Base-by-base conservation (phyloP, 2,888 invertebrate genomes). In the Chloroclystis v-ata region DNA sequence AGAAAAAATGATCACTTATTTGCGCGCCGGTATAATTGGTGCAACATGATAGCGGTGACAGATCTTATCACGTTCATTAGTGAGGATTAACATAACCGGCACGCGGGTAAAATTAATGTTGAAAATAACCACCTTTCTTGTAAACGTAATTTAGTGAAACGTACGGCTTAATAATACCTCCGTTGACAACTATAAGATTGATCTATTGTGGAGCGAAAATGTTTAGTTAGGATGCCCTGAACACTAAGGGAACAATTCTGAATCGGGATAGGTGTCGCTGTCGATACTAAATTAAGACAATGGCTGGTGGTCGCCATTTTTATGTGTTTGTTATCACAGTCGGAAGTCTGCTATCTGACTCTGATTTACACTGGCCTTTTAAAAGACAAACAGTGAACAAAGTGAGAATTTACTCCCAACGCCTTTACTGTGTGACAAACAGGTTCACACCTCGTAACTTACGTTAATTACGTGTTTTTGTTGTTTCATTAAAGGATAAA, bases 251-350 rank as follows among this genome's bases (percentile, higher is more conserved):
- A 47, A 28, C 49, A 49, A 43, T 47, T 61, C 60, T 57, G 65
- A 65, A 65, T 65, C 71, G 67, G 62, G 67, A 67, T 54, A 59
- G 65, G 67, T 68, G 66, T 72, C 67, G 67, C 5, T 20, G 20
- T 68, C 69, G 72, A 65, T 73, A 66, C 72, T 79, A 79, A 78
- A 78, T 82, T 79, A 67, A 69, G 72, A 74, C 76, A 81, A 78
- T 78, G 75, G 78, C 72, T 67, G 69, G 62, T 78, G 67, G 71
- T 73, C 70, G 66, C 69, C 68, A 64, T 79, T 79, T 82, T 82
- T 82, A 82, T 82, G 80, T 76, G 81, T 78, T 81, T 82, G 81
- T 81, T 82, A 79, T 80, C 81, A 78, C 72, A 62, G 72, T 74
- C 69, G 69, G 76, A 73, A 75, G 74, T 75, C 69, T 67, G 71